Evolutionary conservation across 2,113 vertebrate species (phyloP), one percentile per base, ranked within the genome.

Genomic region (Spea multiplicata): DNA sequence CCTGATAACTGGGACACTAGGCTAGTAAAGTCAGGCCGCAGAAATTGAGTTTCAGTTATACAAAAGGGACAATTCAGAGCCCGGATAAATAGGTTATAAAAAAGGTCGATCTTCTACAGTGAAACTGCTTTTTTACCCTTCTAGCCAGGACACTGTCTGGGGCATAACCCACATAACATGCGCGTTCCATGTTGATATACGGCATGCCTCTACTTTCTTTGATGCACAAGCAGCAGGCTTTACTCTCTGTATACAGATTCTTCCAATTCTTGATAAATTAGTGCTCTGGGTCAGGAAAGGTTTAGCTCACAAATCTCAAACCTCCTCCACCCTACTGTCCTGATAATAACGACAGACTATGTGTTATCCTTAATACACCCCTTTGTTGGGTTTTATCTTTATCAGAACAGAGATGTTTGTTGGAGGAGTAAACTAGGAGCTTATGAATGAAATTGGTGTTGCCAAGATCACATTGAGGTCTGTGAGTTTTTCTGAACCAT

Each of bases 291-390:
- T 76, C 74, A 76, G 52, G 50, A 76, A 68, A 46, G 74, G 74
- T 75, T 75, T 75, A 75, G 14, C 30, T 49, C 45, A 46, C 74
- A 75, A 67, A 67, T 75, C 74, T 75, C 9, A 64, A 57, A 49
- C 46, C 46, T 16, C 57, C n/a, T 12, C 8, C 53, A 12, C 16
- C 46, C 72, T n/a, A 12, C 49, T 9, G 30, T 44, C n/a, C 74
- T 68, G 65, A 68, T 76, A 76, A 68, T 55, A 30, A 30, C 30
- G 47, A 57, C 44, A 14, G 48, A 10, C 47, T 14, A 4, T 64
- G 9, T 17, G 12, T 4, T 74, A 16, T 49, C 48, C 46, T 57
- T n/a, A 45, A 1, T 6, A 0, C 14, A 2, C 3, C 17, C 16
- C 57, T 49, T 45, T 49, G 14, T 8, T 44, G 16, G 1, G 5